phyloP scores from a whole-genome alignment of 2,797 vertebrate species.

The Girardinus metallicus region DNA sequence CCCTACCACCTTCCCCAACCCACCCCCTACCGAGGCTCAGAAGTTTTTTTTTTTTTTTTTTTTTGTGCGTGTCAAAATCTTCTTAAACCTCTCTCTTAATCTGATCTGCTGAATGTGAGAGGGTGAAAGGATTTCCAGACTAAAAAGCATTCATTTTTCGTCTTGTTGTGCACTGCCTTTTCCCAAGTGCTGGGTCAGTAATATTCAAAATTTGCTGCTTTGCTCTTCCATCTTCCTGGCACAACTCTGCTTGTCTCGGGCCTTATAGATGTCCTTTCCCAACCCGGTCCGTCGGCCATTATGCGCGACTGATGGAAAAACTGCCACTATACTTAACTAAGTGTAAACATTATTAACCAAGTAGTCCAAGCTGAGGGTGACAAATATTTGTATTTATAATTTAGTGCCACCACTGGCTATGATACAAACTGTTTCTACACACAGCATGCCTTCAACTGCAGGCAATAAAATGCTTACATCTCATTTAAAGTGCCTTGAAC shows the following conservation, averaged over 20 bases:
- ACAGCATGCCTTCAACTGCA: slow-evolving; percentile 11
- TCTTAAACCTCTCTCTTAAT: slow-evolving; percentile 99
- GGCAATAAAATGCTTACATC: slow-evolving; percentile 23
- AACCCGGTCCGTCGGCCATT: slow-evolving; percentile 58
- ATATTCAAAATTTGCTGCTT: slow-evolving; percentile 97
- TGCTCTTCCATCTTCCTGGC: slow-evolving; percentile 70
- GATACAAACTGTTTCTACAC: slow-evolving; percentile 11
- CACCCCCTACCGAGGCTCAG: slow-evolving; percentile 87
- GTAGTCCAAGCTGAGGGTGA: slow-evolving; percentile 22
- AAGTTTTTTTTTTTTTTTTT: slow-evolving; percentile 73
- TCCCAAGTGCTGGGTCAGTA: slow-evolving; percentile 99
- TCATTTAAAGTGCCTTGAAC: neutral
- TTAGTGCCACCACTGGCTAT: slow-evolving; percentile 5
- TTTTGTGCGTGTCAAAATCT: slow-evolving; percentile 90
- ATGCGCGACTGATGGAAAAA: slow-evolving; percentile 63
- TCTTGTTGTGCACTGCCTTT: slow-evolving; percentile 96
- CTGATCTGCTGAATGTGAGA: slow-evolving; percentile 99
- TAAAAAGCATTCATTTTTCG: slow-evolving; percentile 98
- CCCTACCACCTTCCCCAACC: slow-evolving; percentile 85
- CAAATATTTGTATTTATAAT: slow-evolving; percentile 16
- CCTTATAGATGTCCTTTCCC: slow-evolving; percentile 70
- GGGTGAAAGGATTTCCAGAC: slow-evolving; percentile 98
- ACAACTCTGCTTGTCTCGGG: slow-evolving; percentile 61
- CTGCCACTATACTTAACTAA: slow-evolving; percentile 61
- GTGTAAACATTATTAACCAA: slow-evolving; percentile 70